These are phyloP conservation scores for Sympetrum striolatum DNA, from an alignment of 2,888 invertebrate species.

Conservation along the genomic window DNA sequence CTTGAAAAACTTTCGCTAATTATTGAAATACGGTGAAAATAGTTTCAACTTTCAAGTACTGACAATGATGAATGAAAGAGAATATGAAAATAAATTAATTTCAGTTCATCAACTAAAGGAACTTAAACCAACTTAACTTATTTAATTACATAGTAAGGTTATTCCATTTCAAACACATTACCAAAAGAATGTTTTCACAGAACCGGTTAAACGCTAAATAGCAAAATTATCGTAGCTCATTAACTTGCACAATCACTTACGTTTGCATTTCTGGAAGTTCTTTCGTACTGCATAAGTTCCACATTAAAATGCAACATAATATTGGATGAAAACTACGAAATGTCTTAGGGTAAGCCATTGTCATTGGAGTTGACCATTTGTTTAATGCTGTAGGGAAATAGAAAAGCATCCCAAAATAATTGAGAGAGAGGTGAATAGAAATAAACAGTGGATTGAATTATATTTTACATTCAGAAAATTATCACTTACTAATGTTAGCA, in stretches of 20 bases:
- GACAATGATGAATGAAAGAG: too few species aligned
- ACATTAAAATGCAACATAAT: not conserved
- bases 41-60: too few species aligned
- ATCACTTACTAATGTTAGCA: not conserved
- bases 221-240: too few species aligned
- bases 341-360: not conserved
- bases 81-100: too few species aligned
- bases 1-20: too few species aligned
- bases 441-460: not conserved
- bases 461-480: not conserved
- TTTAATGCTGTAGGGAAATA: not conserved
- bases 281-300: constrained; percentile 5
- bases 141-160: too few species aligned
- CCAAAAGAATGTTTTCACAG: too few species aligned
- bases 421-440: not conserved
- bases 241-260: not conserved
- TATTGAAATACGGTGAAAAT: too few species aligned
- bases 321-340: not conserved
- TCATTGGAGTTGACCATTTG: not conserved
- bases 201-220: too few species aligned
- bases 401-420: not conserved
- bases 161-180: too few species aligned
- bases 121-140: too few species aligned
- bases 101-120: too few species aligned
- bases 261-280: constrained; percentile 25